Base-by-base conservation (phyloP, 1,140 invertebrate genomes). In the Drosophila elegans region DNA sequence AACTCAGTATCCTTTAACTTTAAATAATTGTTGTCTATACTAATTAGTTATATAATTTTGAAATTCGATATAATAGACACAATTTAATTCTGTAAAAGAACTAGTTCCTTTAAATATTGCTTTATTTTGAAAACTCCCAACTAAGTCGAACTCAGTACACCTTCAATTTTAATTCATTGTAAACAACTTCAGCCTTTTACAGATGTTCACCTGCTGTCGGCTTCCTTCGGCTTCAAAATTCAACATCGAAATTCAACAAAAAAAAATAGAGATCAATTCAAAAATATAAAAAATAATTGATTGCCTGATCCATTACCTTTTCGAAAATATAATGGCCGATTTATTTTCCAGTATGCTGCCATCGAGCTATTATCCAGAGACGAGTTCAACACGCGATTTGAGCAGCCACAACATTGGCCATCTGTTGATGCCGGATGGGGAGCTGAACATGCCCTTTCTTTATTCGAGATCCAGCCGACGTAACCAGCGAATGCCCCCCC, bases 271-370 rank as follows among this genome's bases (percentile, higher is more conserved):
- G 3, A 13, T 3, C 46, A 5, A 25, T 9, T 16, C 0, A 3
- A 32, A 48, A 48, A 21, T 11, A 4, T 11, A 13, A 13, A 48
- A 29, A 6, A 49, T n/a, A 10, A 49, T 21, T 48, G 27, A 27
- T 39, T 42, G 12, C 4, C 6, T 11, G 1, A 5, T 41, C n/a
- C 36, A 5, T 11, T 51, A 34, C 39, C 57, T 27, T 49, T 38
- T 42, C 34, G 16, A 32, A 51, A 38, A 25, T n/a, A 34, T 1
- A 39, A 83, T 83, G 80, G 53, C 61, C 12, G 49, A 80, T 25
- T 60, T 61, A 1, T 79, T 56, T 27, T 38, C 80, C 4, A 83
- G 62, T 32, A 57, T 52, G 76, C 38, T 67, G 36, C 52, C 80
- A 4, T 13, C 59, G 12, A 62, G 49, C 51, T 46, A 12, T 64